These are phyloP conservation scores for Dendrocincla tyrannina DNA, from an alignment of 2,797 vertebrate species.

Conservation along the genomic window DNA sequence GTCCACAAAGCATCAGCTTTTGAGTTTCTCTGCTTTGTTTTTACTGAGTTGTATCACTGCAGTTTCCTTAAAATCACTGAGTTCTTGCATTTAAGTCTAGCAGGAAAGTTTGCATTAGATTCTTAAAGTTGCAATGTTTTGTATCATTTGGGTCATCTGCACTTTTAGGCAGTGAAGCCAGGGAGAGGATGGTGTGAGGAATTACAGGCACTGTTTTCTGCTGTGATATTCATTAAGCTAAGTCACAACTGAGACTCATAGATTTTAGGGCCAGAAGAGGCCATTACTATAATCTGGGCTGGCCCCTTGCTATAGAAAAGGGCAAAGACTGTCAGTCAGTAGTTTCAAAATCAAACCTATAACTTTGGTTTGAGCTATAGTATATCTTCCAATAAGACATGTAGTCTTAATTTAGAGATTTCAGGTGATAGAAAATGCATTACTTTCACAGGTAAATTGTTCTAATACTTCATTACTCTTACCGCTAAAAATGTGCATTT, in stretches of 20 bases:
- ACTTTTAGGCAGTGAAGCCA: background rate
- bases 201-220: background rate
- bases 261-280: background rate
- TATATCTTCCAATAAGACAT: background rate
- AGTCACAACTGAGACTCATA: background rate
- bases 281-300: background rate
- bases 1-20: background rate
- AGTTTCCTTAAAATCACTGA: background rate
- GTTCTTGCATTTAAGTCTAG: background rate
- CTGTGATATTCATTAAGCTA: background rate
- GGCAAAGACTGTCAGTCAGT: background rate
- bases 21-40: background rate
- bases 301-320: background rate
- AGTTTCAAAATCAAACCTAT: slow-evolving; percentile 24
- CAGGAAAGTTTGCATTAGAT: background rate
- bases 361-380: background rate
- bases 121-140: background rate
- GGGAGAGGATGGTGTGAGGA: background rate
- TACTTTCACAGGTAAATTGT: slow-evolving; percentile 32
- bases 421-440: slow-evolving; percentile 10
- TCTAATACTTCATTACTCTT: slow-evolving; percentile 26
- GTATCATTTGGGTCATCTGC: background rate
- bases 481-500: background rate
- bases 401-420: slow-evolving; percentile 33
- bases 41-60: background rate